A percentile compares a stretch with the other conserved stretches of the same genome.
phyloP scores from a whole-genome alignment of 2,797 vertebrate species.

The Lacerta viridis region DNA sequence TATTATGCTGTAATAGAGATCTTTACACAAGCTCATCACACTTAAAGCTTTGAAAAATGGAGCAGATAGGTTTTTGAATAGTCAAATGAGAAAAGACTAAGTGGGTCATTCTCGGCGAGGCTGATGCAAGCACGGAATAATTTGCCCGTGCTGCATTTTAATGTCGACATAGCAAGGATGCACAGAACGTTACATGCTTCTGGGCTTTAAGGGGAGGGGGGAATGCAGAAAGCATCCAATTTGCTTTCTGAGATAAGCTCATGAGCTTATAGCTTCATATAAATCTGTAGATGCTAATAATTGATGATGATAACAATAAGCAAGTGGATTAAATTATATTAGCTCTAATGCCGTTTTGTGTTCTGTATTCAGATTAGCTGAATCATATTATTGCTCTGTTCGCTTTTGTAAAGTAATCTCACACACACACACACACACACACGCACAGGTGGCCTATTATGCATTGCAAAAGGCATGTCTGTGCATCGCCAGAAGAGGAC shows the following conservation, averaged over 20 bases:
- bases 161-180: constrained; percentile 40
- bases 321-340: constrained; percentile 36
- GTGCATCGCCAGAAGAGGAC: too few species aligned
- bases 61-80: constrained; percentile 42
- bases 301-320: constrained; percentile 32
- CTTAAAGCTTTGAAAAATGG: constrained; percentile 35
- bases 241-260: constrained; percentile 32
- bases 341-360: constrained; percentile 41
- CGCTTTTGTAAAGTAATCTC: constrained; percentile 12
- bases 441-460: neutral
- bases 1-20: constrained; percentile 14
- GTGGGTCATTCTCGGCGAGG: constrained; percentile 26
- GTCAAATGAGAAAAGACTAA: constrained; percentile 47
- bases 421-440: neutral
- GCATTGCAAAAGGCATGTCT: too few species aligned
- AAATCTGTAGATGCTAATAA: constrained; percentile 8
- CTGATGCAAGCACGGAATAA: neutral
- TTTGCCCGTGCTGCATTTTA: constrained; percentile 32
- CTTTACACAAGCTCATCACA: constrained; percentile 27
- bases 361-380: constrained; percentile 3
- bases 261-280: constrained; percentile 47
- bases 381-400: constrained; percentile 22
- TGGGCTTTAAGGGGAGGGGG: constrained; percentile 37
- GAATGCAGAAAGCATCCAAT: constrained; percentile 46
- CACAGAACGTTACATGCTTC: constrained; percentile 28